Evolutionary conservation across 2,888 invertebrate genomes (phyloP), one percentile per base, ranked within the genome.

Genomic region (Himalopsyche tibetana): DNA sequence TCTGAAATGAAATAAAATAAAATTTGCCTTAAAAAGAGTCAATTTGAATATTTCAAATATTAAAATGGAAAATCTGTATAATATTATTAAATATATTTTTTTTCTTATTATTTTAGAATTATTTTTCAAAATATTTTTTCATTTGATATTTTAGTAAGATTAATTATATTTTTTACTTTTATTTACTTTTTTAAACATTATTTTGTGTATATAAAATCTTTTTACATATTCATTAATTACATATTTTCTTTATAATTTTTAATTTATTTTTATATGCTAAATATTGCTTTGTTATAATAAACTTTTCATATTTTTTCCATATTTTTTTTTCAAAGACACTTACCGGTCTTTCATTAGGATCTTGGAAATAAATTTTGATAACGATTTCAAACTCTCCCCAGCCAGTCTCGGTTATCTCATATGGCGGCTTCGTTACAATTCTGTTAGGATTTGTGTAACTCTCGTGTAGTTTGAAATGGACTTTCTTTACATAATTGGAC

Each of bases 321-420:
- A 28, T 28, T 28, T 28, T 1, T 28, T 28, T 28, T 1, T 2
- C 28, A 28, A 28, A 28, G 6, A 55, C 83, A 94, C 95, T 95
- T 91, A 98, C 98, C 19, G 98, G 97, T 91, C 97, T 94, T 92
- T 99, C 99, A 90, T 98, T 98, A 1, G 98, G 97, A 93, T 99
- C 99, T 90, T 97, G 96, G 90, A 99, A 99, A 91, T 98, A 98
- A 88, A 99, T 97, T 91, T 99, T 99, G 84, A 99, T 99, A 55
- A 98, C 97, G 89, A 99, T 97, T 92, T 99, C 99, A 91, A 99
- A 99, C 93, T 99, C 99, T 89, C 99, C 99, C 99, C 99, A 99
- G 2, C 99, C 99, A 0, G 99, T 99, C 92, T 99, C 99, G 0
- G 97, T 98, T 8, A 99, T 95, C 93, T 99, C 99, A 91, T 98